A percentile compares a stretch with the other conserved stretches of the same genome.
Conservation (phyloP, 1,140 invertebrate genomes). For the Battus philenor region DNA sequence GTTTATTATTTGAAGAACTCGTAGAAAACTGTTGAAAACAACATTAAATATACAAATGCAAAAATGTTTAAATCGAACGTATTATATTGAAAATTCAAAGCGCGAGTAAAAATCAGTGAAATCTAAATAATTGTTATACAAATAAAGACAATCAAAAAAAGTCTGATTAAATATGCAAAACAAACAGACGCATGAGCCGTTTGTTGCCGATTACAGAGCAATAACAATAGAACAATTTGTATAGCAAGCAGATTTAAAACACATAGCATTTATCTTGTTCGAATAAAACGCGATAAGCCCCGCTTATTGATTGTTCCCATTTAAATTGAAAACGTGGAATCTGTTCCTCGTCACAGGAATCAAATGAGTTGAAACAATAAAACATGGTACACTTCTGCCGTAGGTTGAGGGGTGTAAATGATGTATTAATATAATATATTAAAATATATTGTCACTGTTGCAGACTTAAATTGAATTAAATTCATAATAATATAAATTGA, state of each 20-base stretch:
- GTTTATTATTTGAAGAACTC: too few relatives aligned
- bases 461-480: too few relatives aligned
- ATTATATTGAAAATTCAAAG: not conserved
- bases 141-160: constrained; percentile 8
- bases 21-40: too few relatives aligned
- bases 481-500: too few relatives aligned
- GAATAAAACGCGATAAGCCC: constrained; percentile 64
- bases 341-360: constrained; percentile 48
- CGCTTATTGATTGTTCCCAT: constrained; percentile 66
- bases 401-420: too few relatives aligned
- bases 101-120: not conserved
- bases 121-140: constrained; percentile 9
- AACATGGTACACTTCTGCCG: too few relatives aligned
- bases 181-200: constrained; percentile 30
- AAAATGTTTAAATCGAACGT: too few relatives aligned
- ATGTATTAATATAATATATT: too few relatives aligned
- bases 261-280: constrained; percentile 58
- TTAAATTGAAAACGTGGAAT: constrained; percentile 64
- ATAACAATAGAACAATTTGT: constrained; percentile 55
- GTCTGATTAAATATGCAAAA: constrained; percentile 2
- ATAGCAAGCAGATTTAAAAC: constrained; percentile 60
- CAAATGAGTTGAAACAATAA: constrained; percentile 33
- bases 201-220: constrained; percentile 35
- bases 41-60: too few relatives aligned
- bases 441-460: too few relatives aligned